phyloP scores from a whole-genome alignment of 2,797 vertebrate genomes.

The Alexandromys oeconomus region DNA sequence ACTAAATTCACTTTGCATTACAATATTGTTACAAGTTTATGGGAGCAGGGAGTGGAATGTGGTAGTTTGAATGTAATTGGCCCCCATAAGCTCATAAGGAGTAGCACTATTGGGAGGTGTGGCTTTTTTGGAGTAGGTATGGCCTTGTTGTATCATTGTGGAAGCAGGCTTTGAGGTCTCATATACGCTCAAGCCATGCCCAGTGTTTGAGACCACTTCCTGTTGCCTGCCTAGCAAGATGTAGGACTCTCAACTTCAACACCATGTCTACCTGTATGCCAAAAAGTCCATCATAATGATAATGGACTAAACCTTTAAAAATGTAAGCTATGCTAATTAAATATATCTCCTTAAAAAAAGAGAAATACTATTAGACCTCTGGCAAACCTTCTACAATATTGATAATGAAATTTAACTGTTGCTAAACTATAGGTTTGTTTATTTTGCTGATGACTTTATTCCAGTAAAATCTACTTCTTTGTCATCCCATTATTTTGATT shows the following conservation, averaged over 20 bases:
- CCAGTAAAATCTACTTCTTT: slow-evolving; percentile 21
- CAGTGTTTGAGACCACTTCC: not conserved
- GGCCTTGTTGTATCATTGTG: not conserved
- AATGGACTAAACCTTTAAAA: not conserved
- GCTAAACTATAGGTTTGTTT: slow-evolving; percentile 10
- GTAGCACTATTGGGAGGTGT: not conserved
- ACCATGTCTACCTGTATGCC: not conserved
- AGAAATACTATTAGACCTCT: slow-evolving; percentile 8
- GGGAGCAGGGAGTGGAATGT: not conserved
- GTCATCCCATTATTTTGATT: slow-evolving; percentile 53
- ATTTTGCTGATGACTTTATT: slow-evolving; percentile 42
- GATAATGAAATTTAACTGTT: slow-evolving; percentile 36
- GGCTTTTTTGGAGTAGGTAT: not conserved
- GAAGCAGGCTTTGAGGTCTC: not conserved
- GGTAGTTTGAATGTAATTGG: not conserved
- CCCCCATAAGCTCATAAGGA: not conserved
- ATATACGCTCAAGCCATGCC: not conserved
- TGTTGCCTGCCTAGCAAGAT: not conserved
- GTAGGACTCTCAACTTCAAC: not conserved
- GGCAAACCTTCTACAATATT: not conserved
- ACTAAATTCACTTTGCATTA: not conserved
- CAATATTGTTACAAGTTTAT: not conserved
- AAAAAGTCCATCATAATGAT: not conserved
- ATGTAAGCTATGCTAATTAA: not conserved
- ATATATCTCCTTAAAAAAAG: not conserved